Evolutionary conservation across 35 echinoderm and acorn worm species (phyloP), one percentile per base, ranked within the genome.

Genomic region (Eucidaris tribuloides): DNA sequence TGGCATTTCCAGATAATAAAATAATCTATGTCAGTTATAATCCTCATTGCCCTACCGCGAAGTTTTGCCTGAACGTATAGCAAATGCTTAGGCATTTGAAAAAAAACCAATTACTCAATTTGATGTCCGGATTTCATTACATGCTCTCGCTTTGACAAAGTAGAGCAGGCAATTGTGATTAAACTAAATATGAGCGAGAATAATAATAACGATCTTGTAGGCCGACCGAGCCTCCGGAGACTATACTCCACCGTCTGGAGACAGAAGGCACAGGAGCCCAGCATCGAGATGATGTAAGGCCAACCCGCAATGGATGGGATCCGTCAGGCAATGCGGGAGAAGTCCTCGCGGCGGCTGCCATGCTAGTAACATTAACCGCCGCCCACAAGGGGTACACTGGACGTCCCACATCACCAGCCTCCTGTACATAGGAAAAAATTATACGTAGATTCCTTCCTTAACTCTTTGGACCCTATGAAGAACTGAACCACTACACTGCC

Each of bases 301-400:
- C n/a, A n/a, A n/a, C 15, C 90, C 7, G 14, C 87, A 87, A 70
- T 95, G 93, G 23, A 96, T 90, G 3, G 93, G 93, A 79, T 96
- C 93, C 1, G 39, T n/a, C 3, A 90, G 25, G 87, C n/a, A n/a
- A 96, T 96, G 42, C 91, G 93, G 15, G 20, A 15, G 49, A 96
- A 96, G 70, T 96, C 87, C 43, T 96, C 93, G n/a, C 0, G 93
- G 93, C 19, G 93, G 93, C 3, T n/a, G 93, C 90, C 93, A 96
- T 96, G 57, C n/a, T 96, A 96, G 88, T 96, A 96, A 90, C 93
- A 96, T 83, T 90, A 66, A 15, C n/a, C n/a, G n/a, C 93, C 93
- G 46, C 93, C 93, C 30, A 89, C 79, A 63, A 88, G 93, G 61
- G 91, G 0, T 87, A 96, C 42, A 87, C 79, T 4, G 88, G 82